Conservation (phyloP, 2,113 vertebrate species). For the Tragulus kanchil region DNA sequence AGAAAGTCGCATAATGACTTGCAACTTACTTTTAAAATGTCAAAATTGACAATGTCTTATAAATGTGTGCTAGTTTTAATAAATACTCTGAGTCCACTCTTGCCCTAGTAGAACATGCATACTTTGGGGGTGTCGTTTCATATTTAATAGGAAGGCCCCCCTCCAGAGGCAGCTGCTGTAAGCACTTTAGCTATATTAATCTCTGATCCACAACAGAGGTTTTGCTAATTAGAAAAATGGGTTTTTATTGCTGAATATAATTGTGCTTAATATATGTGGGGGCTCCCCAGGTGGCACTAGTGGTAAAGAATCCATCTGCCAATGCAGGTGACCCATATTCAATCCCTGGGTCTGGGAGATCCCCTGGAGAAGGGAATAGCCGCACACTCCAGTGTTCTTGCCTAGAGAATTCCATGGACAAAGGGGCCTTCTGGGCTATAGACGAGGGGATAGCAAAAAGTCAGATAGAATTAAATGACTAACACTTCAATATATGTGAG, state of each 20-base stretch:
- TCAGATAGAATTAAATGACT: neutral
- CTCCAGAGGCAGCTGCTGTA: neutral
- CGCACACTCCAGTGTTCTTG: neutral
- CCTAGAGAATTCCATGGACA: neutral
- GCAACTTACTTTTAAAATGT: conserved; percentile 7
- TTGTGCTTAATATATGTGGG: neutral
- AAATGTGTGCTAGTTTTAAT: conserved; percentile 11
- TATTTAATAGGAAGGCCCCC: neutral
- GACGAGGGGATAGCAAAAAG: neutral
- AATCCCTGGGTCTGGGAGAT: neutral
- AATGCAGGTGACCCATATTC: neutral
- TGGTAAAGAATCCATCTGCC: neutral
- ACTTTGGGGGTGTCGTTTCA: neutral
- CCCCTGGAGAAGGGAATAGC: neutral
- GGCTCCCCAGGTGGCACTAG: neutral
- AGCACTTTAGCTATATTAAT: neutral
- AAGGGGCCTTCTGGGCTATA: neutral
- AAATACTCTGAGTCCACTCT: neutral
- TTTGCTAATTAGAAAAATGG: conserved; percentile 15
- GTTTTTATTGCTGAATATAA: neutral
- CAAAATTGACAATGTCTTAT: neutral
- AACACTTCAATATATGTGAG: neutral
- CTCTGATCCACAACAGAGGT: neutral
- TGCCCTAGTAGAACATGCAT: neutral
- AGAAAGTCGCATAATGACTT: neutral